Evolutionary conservation across 1,140 invertebrate species (phyloP).

Genomic region (Meteorus sp.): DNA sequence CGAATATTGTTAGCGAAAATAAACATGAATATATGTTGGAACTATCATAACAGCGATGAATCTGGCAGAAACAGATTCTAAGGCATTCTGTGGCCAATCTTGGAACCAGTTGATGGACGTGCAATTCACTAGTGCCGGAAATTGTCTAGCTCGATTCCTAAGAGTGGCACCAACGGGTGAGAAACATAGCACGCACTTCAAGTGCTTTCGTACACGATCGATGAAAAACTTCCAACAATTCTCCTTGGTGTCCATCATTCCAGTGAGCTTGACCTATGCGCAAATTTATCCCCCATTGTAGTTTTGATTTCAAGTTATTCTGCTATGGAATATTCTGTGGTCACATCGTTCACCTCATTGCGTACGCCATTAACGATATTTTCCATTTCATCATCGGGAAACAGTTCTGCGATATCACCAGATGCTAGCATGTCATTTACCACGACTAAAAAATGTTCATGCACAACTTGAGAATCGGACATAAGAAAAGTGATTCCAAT

Average conservation of each 20-base stretch:
- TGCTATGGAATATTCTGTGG: no score
- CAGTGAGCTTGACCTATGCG: slow-evolving; percentile 73
- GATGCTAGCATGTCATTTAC: slow-evolving; percentile 94
- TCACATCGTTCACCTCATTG: slow-evolving; percentile 71
- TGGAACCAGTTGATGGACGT: slow-evolving; percentile 96
- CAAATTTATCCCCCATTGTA: no score
- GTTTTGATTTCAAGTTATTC: no score
- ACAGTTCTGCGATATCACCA: slow-evolving; percentile 90
- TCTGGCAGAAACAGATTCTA: slow-evolving; percentile 83
- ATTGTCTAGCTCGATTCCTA: slow-evolving; percentile 83
- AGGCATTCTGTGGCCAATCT: slow-evolving; percentile 90
- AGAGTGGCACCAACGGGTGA: slow-evolving; percentile 88
- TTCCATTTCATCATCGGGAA: slow-evolving; percentile 89
- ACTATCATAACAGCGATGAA: slow-evolving; percentile 68
- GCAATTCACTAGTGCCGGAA: slow-evolving; percentile 92
- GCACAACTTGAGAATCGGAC: slow-evolving; percentile 90
- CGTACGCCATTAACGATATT: slow-evolving; percentile 80
- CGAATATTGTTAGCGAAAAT: no score
- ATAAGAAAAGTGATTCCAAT: slow-evolving; percentile 88
- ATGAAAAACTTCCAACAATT: slow-evolving; percentile 97
- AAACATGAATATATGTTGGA: no score
- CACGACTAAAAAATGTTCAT: slow-evolving; percentile 89
- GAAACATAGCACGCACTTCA: slow-evolving; percentile 85
- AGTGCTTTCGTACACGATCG: slow-evolving; percentile 75
- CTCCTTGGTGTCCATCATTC: slow-evolving; percentile 83